A percentile compares a stretch with the other conserved stretches of the same genome.
These are phyloP conservation scores for Ochotona princeps DNA, from an alignment of 2,113 vertebrate genomes.

Conservation along the genomic window DNA sequence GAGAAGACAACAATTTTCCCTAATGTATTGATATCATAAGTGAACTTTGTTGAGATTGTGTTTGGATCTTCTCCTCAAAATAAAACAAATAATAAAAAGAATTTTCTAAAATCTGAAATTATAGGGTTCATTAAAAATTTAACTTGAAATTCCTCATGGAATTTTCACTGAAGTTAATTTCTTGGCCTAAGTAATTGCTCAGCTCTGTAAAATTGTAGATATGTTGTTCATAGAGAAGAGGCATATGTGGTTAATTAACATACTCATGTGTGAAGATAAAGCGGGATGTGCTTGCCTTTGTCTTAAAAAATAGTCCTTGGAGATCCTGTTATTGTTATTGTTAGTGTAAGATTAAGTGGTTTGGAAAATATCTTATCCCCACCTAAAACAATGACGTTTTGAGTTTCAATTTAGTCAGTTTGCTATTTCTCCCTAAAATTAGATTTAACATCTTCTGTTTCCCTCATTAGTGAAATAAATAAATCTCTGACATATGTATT, in stretches of 20 bases:
- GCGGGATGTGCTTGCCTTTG: conserved; percentile 22
- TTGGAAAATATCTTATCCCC: conserved; percentile 16
- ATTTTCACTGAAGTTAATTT: conserved; percentile 37
- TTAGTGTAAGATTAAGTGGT: conserved; percentile 39
- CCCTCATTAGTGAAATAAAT: conserved; percentile 1
- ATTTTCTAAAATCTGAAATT: not conserved
- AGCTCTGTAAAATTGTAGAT: not conserved
- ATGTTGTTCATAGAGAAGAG: not conserved
- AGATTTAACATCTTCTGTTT: not conserved
- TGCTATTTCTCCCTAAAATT: not conserved
- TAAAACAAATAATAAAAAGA: not conserved
- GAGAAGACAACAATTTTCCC: not conserved
- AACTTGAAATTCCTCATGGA: not conserved
- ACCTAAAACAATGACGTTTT: not conserved
- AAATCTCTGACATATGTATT: not conserved
- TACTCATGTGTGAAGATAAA: not conserved
- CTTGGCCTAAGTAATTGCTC: not conserved
- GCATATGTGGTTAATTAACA: not conserved
- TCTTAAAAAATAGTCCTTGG: conserved; percentile 1
- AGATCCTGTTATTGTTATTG: not conserved
- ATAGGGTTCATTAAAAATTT: not conserved
- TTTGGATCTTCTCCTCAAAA: conserved; percentile 23
- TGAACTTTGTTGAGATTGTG: conserved; percentile 23
- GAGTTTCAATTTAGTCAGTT: not conserved
- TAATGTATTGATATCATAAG: conserved; percentile 10